A percentile compares a stretch with the other conserved stretches of the same genome.
These are phyloP conservation scores for Oenanthe melanoleuca DNA, from an alignment of 2,113 vertebrate species.

Conservation along the genomic window DNA sequence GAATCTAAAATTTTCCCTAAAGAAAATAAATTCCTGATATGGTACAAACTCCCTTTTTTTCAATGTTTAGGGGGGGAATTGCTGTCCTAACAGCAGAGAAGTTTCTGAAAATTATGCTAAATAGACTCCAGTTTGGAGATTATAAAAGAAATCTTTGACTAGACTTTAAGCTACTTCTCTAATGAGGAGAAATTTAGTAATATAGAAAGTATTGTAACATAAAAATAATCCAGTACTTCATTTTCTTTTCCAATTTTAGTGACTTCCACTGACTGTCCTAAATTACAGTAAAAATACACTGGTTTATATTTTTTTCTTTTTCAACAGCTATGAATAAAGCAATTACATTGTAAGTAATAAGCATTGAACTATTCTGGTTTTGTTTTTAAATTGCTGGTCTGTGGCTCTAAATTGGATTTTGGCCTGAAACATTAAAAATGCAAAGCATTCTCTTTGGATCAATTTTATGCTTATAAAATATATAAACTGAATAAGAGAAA, in stretches of 20 bases:
- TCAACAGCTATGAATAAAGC: neutral
- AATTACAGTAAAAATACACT: neutral
- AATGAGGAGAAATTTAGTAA: neutral
- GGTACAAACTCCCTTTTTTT: neutral
- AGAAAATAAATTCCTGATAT: neutral
- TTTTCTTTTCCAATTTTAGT: neutral
- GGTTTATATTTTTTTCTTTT: neutral
- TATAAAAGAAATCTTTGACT: neutral
- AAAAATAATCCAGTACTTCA: neutral
- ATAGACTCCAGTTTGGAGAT: neutral
- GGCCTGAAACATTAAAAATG: neutral
- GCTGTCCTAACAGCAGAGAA: neutral
- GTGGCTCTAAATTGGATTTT: neutral
- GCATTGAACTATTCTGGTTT: neutral
- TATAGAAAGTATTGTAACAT: neutral
- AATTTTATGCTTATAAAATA: neutral
- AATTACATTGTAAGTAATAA: neutral
- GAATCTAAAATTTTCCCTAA: neutral
- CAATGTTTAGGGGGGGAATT: fast-evolving
- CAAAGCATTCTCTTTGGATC: neutral
- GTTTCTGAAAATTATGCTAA: neutral
- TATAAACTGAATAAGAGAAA: neutral
- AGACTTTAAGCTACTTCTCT: neutral
- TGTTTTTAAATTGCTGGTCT: neutral
- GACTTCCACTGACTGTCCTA: neutral